Evolutionary conservation across 2,797 vertebrate genomes (phyloP).

Genomic region (Limosa lapponica): DNA sequence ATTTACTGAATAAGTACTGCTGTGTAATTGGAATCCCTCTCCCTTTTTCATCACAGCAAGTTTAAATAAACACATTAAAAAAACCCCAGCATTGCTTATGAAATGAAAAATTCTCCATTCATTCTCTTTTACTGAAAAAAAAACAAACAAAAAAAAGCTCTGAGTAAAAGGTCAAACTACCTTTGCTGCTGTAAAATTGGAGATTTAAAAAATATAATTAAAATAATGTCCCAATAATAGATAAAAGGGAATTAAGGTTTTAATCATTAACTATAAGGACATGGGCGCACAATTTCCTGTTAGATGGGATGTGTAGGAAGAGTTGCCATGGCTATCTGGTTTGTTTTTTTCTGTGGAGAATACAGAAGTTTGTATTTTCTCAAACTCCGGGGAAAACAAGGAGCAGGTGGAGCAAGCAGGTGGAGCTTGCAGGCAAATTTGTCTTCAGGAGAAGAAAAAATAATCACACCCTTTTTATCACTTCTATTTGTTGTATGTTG

Average conservation of each 20-base stretch:
- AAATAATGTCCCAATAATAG: background rate
- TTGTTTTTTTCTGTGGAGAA: background rate
- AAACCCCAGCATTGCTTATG: background rate
- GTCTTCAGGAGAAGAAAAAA: background rate
- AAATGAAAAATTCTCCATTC: background rate
- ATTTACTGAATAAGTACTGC: background rate
- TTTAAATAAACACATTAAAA: background rate
- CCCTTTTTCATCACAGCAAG: background rate
- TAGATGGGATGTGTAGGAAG: background rate
- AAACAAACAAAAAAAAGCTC: background rate
- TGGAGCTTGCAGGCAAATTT: background rate
- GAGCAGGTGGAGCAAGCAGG: background rate
- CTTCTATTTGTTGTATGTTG: background rate
- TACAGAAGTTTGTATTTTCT: background rate
- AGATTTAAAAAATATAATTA: background rate
- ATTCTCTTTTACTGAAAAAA: background rate
- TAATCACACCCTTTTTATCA: background rate
- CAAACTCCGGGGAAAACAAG: background rate
- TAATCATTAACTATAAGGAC: background rate
- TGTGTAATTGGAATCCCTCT: background rate
- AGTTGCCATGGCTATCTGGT: background rate
- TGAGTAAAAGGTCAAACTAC: background rate
- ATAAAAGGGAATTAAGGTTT: background rate
- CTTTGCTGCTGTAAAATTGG: background rate
- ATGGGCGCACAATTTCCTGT: background rate